Evolutionary conservation across 2,797 vertebrate species (phyloP).

Genomic region (Urocyon cinereoargenteus): DNA sequence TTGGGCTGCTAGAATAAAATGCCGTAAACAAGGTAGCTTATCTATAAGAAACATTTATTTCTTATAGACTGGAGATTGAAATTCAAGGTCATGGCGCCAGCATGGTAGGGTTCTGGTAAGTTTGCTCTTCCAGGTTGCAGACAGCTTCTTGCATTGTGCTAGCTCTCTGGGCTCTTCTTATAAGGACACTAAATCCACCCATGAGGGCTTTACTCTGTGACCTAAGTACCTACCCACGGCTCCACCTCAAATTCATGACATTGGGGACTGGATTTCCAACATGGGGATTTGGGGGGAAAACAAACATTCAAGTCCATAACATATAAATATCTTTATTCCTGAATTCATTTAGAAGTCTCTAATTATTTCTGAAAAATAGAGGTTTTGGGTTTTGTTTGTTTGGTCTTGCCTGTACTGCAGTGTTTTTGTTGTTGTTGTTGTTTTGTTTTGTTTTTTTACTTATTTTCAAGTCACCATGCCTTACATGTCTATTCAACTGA

Average conservation of each 20-base stretch:
- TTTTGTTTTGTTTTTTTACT: background rate
- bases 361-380: background rate
- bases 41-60: background rate
- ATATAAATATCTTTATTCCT: background rate
- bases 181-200: background rate
- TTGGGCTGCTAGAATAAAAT: background rate
- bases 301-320: background rate
- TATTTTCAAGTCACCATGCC: background rate
- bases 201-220: background rate
- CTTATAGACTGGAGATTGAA: background rate
- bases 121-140: background rate
- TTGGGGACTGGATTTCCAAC: background rate
- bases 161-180: background rate
- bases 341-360: background rate
- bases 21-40: background rate
- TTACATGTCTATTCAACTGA: background rate
- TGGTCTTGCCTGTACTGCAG: background rate
- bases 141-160: background rate
- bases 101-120: background rate
- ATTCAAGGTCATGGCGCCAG: background rate
- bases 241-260: background rate
- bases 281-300: background rate
- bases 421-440: background rate
- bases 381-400: background rate
- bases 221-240: background rate